phyloP scores from a whole-genome alignment of 1,140 invertebrate species.

The Batillaria attramentaria region DNA sequence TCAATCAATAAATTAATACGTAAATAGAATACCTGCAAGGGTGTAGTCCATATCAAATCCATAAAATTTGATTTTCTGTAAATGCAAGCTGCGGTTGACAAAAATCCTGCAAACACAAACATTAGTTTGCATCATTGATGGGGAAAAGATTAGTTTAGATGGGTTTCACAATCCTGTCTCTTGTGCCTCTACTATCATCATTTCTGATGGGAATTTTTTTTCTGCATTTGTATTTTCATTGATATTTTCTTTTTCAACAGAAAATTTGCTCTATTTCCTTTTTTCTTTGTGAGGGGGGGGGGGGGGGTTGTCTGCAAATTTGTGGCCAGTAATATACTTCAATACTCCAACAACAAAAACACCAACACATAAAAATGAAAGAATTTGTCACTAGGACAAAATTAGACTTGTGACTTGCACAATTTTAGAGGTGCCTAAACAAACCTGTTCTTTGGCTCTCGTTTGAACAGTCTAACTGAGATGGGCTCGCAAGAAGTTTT shows the following conservation, averaged over 20 bases:
- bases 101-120: constrained; percentile 85
- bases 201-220: not conserved
- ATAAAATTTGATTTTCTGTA: constrained; percentile 99
- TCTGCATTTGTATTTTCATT: not conserved
- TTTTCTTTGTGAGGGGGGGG: too few species aligned
- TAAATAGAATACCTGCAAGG: constrained; percentile 82
- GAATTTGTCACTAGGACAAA: too few species aligned
- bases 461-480: too few species aligned
- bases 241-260: not conserved
- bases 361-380: not conserved
- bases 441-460: too few species aligned
- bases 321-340: too few species aligned
- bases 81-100: constrained; percentile 96
- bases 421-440: too few species aligned
- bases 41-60: constrained; percentile 99
- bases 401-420: too few species aligned
- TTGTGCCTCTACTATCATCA: not conserved
- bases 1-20: not conserved
- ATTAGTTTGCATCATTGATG: not conserved
- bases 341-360: too few species aligned
- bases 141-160: constrained; percentile 23
- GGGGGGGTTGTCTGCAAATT: too few species aligned
- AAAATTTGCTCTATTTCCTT: not conserved
- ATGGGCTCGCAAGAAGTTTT: too few species aligned
- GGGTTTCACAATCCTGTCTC: too few species aligned